Evolutionary conservation across 2,113 vertebrate genomes (phyloP), one percentile per base, ranked within the genome.

Genomic region (Zosterops pallidus): DNA sequence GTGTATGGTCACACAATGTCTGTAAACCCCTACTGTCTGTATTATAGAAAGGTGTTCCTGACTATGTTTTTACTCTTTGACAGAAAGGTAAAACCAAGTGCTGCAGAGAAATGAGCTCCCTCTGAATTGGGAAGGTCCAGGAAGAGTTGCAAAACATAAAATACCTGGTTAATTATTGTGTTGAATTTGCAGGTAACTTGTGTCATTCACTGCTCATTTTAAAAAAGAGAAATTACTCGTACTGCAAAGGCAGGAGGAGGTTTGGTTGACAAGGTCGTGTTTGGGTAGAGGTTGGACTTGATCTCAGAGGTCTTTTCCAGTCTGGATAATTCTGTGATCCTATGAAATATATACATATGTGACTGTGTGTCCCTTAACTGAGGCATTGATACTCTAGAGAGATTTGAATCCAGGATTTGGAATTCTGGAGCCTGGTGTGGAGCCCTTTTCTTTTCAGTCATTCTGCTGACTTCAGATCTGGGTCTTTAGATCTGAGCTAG

Each of bases 151-250:
- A 76, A 39, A 72, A 8, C 9, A 3, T 11, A 41, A 26, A 81
- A 21, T 1, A 4, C 9, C 4, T 46, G 41, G 12, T 23, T 55
- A 9, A 6, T 1, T 21, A 7, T 6, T 46, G 35, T 4, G 4
- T 20, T 42, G 37, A 35, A 59, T 62, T 62, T 83, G n/a, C 18
- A 44, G 9, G 41, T 60, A 49, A 37, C 71, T 46, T 68, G 47
- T 25, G 9, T 55, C 49, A 13, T 39, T 6, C 21, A 19, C 11
- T 41, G 9, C 21, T 39, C 6, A 5, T 41, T 56, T 6, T 4
- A 20, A 64, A 63, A 46, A 31, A 11, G 21, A 50, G 13, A 39
- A 65, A 55, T 37, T 49, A 76, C 5, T 3, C 62, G 21, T 39
- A 39, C 20, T 17, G 2, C 7, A 52, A 28, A 57, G 47, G 25